Conservation (phyloP, 2,113 vertebrate species). For the Thryonomys swinderianus region DNA sequence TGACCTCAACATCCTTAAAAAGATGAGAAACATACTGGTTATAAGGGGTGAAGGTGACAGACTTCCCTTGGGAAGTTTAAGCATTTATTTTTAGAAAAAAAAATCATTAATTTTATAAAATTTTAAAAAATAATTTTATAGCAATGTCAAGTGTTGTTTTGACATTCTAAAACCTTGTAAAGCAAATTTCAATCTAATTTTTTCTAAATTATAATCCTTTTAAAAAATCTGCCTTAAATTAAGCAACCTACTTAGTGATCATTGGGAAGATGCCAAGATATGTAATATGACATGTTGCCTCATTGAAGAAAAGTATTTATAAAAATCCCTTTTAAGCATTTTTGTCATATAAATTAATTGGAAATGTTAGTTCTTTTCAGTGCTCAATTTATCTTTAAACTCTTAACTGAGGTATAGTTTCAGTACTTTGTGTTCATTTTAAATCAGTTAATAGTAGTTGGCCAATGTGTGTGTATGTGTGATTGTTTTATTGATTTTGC, state of each 20-base stretch:
- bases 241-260: neutral
- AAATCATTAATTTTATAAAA: neutral
- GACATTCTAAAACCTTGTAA: neutral
- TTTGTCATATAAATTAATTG: neutral
- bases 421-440: neutral
- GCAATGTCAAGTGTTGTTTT: neutral
- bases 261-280: neutral
- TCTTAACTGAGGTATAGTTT: neutral
- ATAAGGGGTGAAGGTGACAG: too few relatives aligned
- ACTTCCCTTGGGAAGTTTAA: neutral
- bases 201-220: neutral
- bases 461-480: neutral
- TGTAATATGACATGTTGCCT: neutral
- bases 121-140: neutral
- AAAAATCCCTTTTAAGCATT: neutral
- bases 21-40: neutral
- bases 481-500: neutral
- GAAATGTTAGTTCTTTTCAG: neutral
- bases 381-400: neutral
- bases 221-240: neutral
- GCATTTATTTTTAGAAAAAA: slow-evolving; percentile 10
- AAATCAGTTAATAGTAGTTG: neutral
- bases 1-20: neutral
- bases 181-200: neutral
- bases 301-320: neutral